Base-by-base conservation (phyloP, 1,140 invertebrate species). In the Hylaeus anthracinus region DNA sequence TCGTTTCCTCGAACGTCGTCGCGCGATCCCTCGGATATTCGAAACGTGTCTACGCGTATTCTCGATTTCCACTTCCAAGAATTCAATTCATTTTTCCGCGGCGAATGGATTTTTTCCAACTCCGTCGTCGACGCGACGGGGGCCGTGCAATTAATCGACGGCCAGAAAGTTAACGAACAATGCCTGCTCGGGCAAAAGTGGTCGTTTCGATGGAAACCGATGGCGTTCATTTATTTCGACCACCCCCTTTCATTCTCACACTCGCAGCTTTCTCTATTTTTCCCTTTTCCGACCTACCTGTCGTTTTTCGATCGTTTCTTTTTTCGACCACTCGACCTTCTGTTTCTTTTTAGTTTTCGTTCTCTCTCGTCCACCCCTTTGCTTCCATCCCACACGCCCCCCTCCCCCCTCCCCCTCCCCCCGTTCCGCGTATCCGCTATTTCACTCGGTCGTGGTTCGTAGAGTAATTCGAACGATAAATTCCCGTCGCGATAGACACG, bases 141-240 rank as follows among this genome's bases (percentile, higher is more conserved):
- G 41, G n/a, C 41, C 51, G 61, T 55, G 72, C 48, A 73, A 81
- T 86, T 86, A 86, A 86, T 86, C 83, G 84, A 80, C 58, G 53
- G 15, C 56, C 41, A 72, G 64, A 61, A 85, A 77, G 84, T 85
- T 86, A 86, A 86, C 77, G 84, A 86, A 86, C 72, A 78, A 85
- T 86, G 65, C 69, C 83, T 72, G 45, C 43, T 45, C 70, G 45
- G 55, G 73, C 65, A 72, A 85, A 82, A 85, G 84, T 75, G 70
- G 79, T 73, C 79, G 63, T 82, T 78, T 74, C 83, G 81, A 84
- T 76, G 75, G 75, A 65, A 56, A 84, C 48, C 83, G 83, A 84
- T 83, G 64, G 65, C 69, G 55, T 74, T 60, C 83, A 84, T 85
- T 85, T 84, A 79, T 85, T 85, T 80, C 65, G 41, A 26, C 10